Evolutionary conservation across 2,888 invertebrate species (phyloP).

Genomic region (Heliconius ismenius): DNA sequence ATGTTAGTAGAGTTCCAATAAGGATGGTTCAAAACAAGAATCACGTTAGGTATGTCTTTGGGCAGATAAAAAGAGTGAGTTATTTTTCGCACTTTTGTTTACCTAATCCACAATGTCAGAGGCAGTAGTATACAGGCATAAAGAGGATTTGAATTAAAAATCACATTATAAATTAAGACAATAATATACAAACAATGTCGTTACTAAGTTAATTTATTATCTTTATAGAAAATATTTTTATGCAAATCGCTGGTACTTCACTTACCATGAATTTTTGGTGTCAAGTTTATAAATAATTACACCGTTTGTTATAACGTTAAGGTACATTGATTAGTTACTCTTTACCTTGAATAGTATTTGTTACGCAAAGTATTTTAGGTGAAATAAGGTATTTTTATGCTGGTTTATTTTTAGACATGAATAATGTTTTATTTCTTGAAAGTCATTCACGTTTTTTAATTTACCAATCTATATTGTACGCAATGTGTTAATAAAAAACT

Average conservation of each 20-base stretch:
- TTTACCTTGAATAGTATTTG: slow-evolving; percentile 32
- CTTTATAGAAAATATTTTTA: background rate
- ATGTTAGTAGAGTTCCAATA: no score
- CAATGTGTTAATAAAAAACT: background rate
- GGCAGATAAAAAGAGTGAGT: no score
- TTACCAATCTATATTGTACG: background rate
- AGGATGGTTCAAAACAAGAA: no score
- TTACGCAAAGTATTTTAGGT: slow-evolving; percentile 33
- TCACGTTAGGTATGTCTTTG: no score
- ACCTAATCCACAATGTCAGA: no score
- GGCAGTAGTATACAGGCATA: no score
- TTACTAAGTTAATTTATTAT: background rate
- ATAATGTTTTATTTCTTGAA: slow-evolving; percentile 5
- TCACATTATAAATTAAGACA: no score
- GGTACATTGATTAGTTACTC: slow-evolving; percentile 35
- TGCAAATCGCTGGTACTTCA: background rate
- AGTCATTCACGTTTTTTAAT: slow-evolving; percentile 17
- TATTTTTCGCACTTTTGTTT: no score
- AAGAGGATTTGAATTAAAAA: no score
- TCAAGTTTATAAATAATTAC: slow-evolving; percentile 44
- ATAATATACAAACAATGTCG: no score
- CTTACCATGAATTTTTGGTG: slow-evolving; percentile 40
- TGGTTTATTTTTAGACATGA: slow-evolving; percentile 12
- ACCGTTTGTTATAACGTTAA: slow-evolving; percentile 29
- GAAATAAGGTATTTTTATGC: slow-evolving; percentile 9